These are phyloP conservation scores for Capitulum mitella DNA, from an alignment of 2,888 invertebrate genomes.

Conservation along the genomic window DNA sequence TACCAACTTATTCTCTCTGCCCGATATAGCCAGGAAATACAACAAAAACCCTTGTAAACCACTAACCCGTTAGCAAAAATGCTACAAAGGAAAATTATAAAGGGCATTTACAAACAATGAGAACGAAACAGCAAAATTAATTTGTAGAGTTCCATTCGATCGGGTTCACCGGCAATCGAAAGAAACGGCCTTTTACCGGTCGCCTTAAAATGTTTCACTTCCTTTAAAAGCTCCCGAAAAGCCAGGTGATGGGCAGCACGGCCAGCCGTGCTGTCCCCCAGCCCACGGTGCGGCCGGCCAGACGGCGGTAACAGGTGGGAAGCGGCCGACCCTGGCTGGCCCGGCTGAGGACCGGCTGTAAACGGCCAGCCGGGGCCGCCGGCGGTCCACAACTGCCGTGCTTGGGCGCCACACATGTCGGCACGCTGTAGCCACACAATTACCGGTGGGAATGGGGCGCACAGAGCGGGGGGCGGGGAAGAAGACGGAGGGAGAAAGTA, in stretches of 20 bases:
- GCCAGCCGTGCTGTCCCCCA: not conserved
- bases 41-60: not conserved
- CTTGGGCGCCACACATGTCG: not conserved
- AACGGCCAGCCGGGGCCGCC: not conserved
- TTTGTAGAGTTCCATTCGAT: no score
- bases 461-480: not conserved
- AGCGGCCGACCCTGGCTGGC: not conserved
- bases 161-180: no score
- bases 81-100: no score
- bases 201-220: no score
- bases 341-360: not conserved
- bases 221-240: no score
- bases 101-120: no score
- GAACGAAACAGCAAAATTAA: no score
- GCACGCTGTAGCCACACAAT: not conserved
- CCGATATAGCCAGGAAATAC: no score
- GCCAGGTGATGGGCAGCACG: not conserved
- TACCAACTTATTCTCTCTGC: no score
- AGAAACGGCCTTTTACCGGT: no score
- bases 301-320: slow-evolving; percentile 7
- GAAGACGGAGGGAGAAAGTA: not conserved
- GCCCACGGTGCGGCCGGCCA: not conserved
- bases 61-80: not conserved
- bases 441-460: not conserved
- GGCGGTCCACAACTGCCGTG: not conserved